Conservation (phyloP, 1,140 invertebrate species). For the Drosophila chauvacae region DNA sequence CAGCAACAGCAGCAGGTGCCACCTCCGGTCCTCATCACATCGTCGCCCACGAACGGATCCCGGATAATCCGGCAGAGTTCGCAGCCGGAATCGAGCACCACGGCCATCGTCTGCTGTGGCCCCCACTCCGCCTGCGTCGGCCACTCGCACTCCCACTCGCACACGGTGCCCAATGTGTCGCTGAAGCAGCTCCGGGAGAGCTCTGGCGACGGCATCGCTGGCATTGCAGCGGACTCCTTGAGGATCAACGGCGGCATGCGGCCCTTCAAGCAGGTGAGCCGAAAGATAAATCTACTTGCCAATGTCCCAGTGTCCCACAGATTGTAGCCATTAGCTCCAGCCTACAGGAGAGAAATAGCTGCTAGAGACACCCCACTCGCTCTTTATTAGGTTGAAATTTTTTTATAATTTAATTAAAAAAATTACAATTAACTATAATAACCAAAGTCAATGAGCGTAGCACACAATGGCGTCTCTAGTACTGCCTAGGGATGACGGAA, state of each 20-base stretch:
- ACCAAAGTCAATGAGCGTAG: not conserved
- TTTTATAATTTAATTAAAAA: not conserved
- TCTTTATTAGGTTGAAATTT: not conserved
- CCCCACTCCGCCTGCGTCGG: slow-evolving; percentile 86
- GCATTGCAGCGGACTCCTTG: slow-evolving; percentile 98
- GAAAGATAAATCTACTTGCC: not conserved
- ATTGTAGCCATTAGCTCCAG: not conserved
- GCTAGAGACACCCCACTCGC: not conserved
- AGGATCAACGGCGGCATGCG: slow-evolving; percentile 98
- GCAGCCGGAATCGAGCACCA: slow-evolving; percentile 91
- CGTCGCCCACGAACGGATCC: slow-evolving; percentile 87
- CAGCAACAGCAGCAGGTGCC: slow-evolving; percentile 85
- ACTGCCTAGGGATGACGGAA: not conserved
- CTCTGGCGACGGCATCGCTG: slow-evolving; percentile 94
- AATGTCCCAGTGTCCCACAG: not conserved
- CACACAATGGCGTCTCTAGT: not conserved
- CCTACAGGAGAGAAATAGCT: not conserved
- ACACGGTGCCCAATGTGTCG: slow-evolving; percentile 90
- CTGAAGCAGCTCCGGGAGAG: slow-evolving; percentile 91
- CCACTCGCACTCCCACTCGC: slow-evolving; percentile 85
- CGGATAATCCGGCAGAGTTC: slow-evolving; percentile 95
- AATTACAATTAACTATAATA: not conserved
- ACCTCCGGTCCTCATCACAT: slow-evolving; percentile 89
- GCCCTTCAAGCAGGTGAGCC: slow-evolving; percentile 96
- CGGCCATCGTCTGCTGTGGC: slow-evolving; percentile 87